Percentiles rank a stretch among this genome's conserved stretches.
Conservation (phyloP, 1,140 invertebrate species). For the Tetragnatha versicolor region DNA sequence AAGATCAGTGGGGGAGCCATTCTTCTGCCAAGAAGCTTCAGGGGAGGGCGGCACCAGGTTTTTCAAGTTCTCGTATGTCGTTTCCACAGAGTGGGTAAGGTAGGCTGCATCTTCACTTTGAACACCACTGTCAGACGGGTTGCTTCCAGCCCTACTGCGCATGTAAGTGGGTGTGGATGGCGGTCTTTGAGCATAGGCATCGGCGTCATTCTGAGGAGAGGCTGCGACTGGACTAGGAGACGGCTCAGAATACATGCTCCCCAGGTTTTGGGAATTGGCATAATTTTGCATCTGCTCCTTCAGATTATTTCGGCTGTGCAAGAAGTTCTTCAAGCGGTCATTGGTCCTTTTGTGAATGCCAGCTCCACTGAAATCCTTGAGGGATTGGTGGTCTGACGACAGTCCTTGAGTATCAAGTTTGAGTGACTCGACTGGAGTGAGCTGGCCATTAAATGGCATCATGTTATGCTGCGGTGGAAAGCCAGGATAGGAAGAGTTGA, state of each 20-base stretch:
- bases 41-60: conserved; percentile 44
- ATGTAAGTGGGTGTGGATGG: conserved; percentile 15
- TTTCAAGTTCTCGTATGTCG: conserved; percentile 34
- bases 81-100: conserved; percentile 3
- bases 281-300: conserved; percentile 57
- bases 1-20: conserved; percentile 6
- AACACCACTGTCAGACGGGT: conserved; percentile 18
- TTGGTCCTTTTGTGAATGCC: conserved; percentile 59
- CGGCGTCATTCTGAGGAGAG: background rate
- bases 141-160: conserved; percentile 9
- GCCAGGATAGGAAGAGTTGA: conserved; percentile 26
- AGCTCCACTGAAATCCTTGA: conserved; percentile 40
- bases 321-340: conserved; percentile 58
- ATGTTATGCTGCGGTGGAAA: conserved; percentile 47
- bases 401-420: conserved; percentile 22
- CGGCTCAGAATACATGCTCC: conserved; percentile 16
- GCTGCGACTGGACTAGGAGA: background rate
- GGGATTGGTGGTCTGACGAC: background rate
- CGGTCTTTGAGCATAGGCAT: conserved; percentile 10
- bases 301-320: conserved; percentile 58
- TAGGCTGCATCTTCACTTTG: conserved; percentile 15
- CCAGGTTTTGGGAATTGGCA: background rate
- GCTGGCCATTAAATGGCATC: conserved; percentile 47
- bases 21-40: conserved; percentile 30
- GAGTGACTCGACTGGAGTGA: conserved; percentile 25